Evolutionary conservation across 2,113 vertebrate species (phyloP).

Genomic region (Brachypodius melanocephalos): DNA sequence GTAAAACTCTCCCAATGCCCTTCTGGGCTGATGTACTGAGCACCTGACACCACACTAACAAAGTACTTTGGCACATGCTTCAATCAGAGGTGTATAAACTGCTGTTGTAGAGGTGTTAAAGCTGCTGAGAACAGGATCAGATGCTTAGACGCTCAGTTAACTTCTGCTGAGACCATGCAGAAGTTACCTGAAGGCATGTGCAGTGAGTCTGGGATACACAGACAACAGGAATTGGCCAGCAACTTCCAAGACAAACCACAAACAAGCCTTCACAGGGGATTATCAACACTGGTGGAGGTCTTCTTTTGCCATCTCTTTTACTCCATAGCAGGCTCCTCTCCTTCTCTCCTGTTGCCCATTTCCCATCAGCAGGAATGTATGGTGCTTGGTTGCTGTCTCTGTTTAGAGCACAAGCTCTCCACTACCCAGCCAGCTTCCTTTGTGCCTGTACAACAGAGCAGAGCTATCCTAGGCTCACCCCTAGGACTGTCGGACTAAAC

Average conservation of each 20-base stretch:
- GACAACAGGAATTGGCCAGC: fast-evolving
- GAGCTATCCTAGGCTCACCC: background rate
- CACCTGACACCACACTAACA: background rate
- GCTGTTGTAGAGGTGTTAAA: background rate
- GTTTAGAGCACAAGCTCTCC: background rate
- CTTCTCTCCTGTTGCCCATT: background rate
- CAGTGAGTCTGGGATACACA: background rate
- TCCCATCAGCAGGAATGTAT: background rate
- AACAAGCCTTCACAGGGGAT: background rate
- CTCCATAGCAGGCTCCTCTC: background rate
- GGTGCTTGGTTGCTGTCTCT: background rate
- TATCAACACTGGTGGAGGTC: background rate
- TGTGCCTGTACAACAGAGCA: background rate
- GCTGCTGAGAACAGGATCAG: background rate
- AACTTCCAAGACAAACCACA: background rate
- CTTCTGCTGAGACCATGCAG: background rate
- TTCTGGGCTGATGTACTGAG: background rate
- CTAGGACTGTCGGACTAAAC: background rate
- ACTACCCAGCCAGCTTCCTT: background rate
- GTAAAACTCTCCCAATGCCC: background rate
- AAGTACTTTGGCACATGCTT: background rate
- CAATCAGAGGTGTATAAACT: background rate
- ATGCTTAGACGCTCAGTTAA: background rate
- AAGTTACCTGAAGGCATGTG: background rate
- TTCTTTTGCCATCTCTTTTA: background rate